A percentile compares a stretch with the other conserved stretches of the same genome.
These are phyloP conservation scores for Netelia virgata DNA, from an alignment of 2,888 invertebrate species.

Conservation along the genomic window DNA sequence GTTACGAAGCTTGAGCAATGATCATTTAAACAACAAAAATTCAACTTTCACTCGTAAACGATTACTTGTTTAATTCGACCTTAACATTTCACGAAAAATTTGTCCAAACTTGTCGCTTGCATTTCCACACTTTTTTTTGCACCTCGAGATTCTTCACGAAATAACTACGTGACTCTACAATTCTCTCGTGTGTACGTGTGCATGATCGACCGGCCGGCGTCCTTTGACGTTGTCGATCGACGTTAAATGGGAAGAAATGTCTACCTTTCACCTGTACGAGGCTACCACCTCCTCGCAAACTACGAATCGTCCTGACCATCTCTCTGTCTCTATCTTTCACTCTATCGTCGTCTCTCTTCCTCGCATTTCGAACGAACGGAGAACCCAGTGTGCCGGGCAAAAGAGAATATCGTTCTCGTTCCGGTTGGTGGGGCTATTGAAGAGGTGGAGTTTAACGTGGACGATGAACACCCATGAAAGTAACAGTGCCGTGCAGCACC, in stretches of 20 bases:
- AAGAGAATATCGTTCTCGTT: slow-evolving; percentile 62
- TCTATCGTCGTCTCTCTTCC: too few species aligned
- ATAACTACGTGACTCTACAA: slow-evolving; percentile 2
- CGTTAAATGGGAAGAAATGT: slow-evolving; percentile 76
- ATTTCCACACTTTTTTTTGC: not conserved
- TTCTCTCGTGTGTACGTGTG: not conserved
- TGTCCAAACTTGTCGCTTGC: not conserved
- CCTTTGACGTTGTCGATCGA: slow-evolving; percentile 21
- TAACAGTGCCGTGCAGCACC: slow-evolving; percentile 80
- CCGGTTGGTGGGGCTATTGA: slow-evolving; percentile 72
- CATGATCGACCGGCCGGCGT: slow-evolving; percentile 57
- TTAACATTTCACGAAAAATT: not conserved
- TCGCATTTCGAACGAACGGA: slow-evolving; percentile 39
- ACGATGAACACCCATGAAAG: slow-evolving; percentile 82
- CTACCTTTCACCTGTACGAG: slow-evolving; percentile 79
- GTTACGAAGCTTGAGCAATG: not conserved
- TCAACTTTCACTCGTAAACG: not conserved
- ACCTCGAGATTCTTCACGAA: not conserved
- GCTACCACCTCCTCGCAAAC: slow-evolving; percentile 15
- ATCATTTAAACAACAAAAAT: not conserved
- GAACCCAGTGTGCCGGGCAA: slow-evolving; percentile 44
- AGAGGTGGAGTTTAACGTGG: slow-evolving; percentile 74
- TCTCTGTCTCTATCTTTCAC: too few species aligned
- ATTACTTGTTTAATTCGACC: not conserved
- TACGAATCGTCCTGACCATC: slow-evolving; percentile 63